Percentiles rank a stretch among this genome's conserved stretches.
Evolutionary conservation across 2,797 vertebrate genomes (phyloP).

Genomic region (Podargus strigoides): DNA sequence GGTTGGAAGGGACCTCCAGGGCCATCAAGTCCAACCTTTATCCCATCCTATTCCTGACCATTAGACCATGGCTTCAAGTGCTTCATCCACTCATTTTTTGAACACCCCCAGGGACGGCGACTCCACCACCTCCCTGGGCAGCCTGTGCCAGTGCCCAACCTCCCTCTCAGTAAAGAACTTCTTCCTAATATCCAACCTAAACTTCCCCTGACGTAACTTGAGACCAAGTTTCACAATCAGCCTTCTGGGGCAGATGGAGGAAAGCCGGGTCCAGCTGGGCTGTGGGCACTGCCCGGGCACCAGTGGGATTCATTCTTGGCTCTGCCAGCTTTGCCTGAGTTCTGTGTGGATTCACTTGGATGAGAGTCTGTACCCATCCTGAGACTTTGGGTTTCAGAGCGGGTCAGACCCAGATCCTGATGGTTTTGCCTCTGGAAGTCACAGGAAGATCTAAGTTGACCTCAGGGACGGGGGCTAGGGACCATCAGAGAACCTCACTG

Average conservation of each 20-base stretch:
- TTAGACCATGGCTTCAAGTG: no score
- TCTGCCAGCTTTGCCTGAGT: not conserved
- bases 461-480: not conserved
- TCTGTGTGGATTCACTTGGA: accelerated
- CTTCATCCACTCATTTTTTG: no score
- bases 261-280: not conserved
- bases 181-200: no score
- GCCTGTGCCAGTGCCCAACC: no score
- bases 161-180: no score
- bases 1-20: no score
- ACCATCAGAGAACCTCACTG: not conserved
- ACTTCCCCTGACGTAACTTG: no score
- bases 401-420: not conserved
- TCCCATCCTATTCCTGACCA: no score
- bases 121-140: no score
- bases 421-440: not conserved
- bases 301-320: not conserved
- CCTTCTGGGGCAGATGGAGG: not conserved
- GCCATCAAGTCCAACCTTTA: no score
- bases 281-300: not conserved
- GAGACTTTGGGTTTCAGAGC: not conserved
- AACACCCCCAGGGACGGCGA: no score
- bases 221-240: no score
- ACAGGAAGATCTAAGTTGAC: not conserved
- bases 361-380: not conserved